Base-by-base conservation (phyloP, 2,797 vertebrate genomes). In the Bradypodion pumilum region DNA sequence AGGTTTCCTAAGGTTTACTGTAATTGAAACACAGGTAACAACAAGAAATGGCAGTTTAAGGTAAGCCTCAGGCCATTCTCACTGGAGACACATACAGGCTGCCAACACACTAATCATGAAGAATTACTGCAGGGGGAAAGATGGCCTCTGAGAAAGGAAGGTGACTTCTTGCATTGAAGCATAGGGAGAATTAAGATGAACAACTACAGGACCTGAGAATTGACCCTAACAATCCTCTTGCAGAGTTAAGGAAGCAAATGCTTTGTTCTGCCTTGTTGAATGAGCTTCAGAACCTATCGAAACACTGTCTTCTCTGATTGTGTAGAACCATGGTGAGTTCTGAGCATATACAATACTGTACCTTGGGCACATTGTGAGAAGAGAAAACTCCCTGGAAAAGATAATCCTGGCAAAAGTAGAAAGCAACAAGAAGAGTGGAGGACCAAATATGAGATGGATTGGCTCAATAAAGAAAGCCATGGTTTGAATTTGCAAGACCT, bases 21-120 rank as follows among this genome's bases (percentile, higher is more conserved):
- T 80, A 84, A 56, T 81, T 77, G 80, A 80, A 87, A 80, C 2
- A 2, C 81, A 83, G 35, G 85, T 81, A 86, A 60, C 35, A 85
- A 85, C 73, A 74, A 0, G 52, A 81, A 70, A 60, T 32, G 44
- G 81, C 86, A 89, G 66, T 0, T 10, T 70, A 78, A 88, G 79
- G 74, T 10, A 76, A 76, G 74, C 88, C 65, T 0, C 5, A 85
- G 85, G 86, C 70, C 89, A 60, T 88, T 88, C 87, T 80, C 69
- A 60, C 27, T 7, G 9, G 63, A 89, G 74, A 37, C 29, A 37
- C 59, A 62, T 8, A 32, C 68, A 15, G 82, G 77, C 7, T 85
- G 59, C 82, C 42, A 83, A 19, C 32, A 37, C 0, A 1, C 77
- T 88, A 89, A 91, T 83, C 81, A 49, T 32, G 72, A 25, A 80